phyloP scores from a whole-genome alignment of 2,888 invertebrate genomes.

The Atethmia centrago region DNA sequence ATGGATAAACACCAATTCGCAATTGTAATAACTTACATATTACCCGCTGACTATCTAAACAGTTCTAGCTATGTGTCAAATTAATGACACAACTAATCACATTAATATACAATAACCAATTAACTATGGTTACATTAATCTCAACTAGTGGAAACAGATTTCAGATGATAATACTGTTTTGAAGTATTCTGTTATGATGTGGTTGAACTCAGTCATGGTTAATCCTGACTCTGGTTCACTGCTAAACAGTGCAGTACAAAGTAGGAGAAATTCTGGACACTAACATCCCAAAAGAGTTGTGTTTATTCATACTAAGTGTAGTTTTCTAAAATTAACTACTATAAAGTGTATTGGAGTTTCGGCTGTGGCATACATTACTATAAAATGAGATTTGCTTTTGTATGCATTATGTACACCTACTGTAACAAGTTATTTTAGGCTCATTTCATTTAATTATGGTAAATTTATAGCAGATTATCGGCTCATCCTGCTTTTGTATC shows the following conservation, averaged over 20 bases:
- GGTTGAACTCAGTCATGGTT: background rate
- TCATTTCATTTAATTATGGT: slow-evolving; percentile 13
- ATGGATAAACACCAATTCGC: background rate
- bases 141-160: slow-evolving; percentile 57
- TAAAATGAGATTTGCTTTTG: background rate
- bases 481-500: background rate
- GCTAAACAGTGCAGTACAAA: background rate
- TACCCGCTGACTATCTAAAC: slow-evolving; percentile 4
- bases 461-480: slow-evolving; percentile 23
- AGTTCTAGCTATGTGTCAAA: slow-evolving; percentile 67
- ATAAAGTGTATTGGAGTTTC: background rate
- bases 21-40: background rate
- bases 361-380: background rate
- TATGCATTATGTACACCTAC: background rate
- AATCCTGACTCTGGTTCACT: background rate
- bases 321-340: slow-evolving; percentile 16
- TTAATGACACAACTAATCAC: slow-evolving; percentile 62
- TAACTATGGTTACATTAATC: slow-evolving; percentile 64
- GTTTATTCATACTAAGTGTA: slow-evolving; percentile 15
- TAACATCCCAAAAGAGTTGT: background rate
- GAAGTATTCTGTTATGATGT: background rate
- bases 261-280: slow-evolving; percentile 1
- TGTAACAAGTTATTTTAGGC: background rate
- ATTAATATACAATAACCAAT: background rate
- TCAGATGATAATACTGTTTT: slow-evolving; percentile 8